Conservation (phyloP, 2,888 invertebrate species). For the Noctua janthina region DNA sequence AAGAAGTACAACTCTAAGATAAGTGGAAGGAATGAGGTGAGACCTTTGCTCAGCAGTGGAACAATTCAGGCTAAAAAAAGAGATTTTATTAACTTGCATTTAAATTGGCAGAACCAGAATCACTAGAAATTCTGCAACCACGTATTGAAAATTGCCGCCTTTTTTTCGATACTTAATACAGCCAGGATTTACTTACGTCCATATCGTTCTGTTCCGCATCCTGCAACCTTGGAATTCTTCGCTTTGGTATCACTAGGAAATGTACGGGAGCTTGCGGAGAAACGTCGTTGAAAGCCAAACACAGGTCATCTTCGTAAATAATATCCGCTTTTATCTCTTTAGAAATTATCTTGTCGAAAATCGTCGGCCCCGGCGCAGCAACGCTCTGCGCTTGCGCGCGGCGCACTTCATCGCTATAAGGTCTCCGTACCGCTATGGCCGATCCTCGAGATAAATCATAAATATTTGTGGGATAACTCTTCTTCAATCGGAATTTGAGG, state of each 20-base stretch:
- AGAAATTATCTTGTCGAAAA: constrained; percentile 94
- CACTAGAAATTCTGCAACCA: neutral
- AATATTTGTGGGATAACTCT: constrained; percentile 87
- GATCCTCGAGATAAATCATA: constrained; percentile 86
- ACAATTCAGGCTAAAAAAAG: neutral
- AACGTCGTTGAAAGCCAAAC: constrained; percentile 95
- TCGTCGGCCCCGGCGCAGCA: constrained; percentile 88
- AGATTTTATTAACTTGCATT: neutral
- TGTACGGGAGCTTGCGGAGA: constrained; percentile 95
- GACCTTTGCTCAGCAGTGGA: neutral
- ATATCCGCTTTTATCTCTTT: constrained; percentile 95
- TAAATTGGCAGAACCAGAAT: neutral
- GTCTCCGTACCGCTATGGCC: constrained; percentile 81
- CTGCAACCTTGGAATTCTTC: constrained; percentile 92
- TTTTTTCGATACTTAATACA: constrained; percentile 17
- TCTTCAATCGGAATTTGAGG: constrained; percentile 84
- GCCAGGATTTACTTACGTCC: constrained; percentile 81
- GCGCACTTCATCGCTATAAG: constrained; percentile 86
- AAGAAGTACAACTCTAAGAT: neutral
- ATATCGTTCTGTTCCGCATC: constrained; percentile 91
- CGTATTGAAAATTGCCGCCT: constrained; percentile 31
- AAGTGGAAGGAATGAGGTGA: neutral
- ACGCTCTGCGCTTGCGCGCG: constrained; percentile 82
- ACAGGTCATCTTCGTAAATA: constrained; percentile 95
- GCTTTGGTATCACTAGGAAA: constrained; percentile 95